Evolutionary conservation across 2,113 vertebrate genomes (phyloP).

Genomic region (Lethenteron camtschaticum): DNA sequence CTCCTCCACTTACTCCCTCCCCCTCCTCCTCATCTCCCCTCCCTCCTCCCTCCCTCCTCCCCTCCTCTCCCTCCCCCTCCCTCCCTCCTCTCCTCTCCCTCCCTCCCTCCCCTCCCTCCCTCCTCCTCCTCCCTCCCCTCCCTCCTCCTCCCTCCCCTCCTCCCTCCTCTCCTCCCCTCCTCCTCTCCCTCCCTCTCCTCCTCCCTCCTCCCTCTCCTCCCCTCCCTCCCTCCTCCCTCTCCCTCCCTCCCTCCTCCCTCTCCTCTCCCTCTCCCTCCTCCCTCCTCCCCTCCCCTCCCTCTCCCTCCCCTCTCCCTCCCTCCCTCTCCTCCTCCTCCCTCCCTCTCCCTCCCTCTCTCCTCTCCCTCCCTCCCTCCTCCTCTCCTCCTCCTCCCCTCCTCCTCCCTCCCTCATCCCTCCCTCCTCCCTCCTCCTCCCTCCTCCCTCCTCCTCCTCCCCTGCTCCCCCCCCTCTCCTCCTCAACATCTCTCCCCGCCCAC

Average conservation of each 20-base stretch:
- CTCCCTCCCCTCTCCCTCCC: not conserved
- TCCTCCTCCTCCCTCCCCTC: not conserved
- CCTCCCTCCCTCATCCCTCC: not conserved
- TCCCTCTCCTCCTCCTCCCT: not conserved
- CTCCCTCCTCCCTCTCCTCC: not conserved
- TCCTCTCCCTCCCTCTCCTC: not conserved
- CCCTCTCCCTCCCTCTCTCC: too few species aligned
- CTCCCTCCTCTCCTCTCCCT: not conserved
- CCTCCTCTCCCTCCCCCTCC: not conserved
- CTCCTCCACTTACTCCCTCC: not conserved
- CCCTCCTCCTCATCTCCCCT: too few species aligned
- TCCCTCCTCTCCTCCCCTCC: not conserved
- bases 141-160: constrained; percentile 3
- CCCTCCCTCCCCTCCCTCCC: too few species aligned
- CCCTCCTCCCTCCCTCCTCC: not conserved
- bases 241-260: too few species aligned
- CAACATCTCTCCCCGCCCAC: not conserved
- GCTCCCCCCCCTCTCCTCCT: not conserved
- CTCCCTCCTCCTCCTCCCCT: not conserved
- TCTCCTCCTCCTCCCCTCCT: too few species aligned
- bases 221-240: too few species aligned
- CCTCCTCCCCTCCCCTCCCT: too few species aligned
- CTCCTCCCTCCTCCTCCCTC: not conserved
- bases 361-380: too few species aligned
- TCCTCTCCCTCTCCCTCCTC: not conserved